Evolutionary conservation across 2,113 vertebrate species (phyloP).

Genomic region (Suncus etruscus): DNA sequence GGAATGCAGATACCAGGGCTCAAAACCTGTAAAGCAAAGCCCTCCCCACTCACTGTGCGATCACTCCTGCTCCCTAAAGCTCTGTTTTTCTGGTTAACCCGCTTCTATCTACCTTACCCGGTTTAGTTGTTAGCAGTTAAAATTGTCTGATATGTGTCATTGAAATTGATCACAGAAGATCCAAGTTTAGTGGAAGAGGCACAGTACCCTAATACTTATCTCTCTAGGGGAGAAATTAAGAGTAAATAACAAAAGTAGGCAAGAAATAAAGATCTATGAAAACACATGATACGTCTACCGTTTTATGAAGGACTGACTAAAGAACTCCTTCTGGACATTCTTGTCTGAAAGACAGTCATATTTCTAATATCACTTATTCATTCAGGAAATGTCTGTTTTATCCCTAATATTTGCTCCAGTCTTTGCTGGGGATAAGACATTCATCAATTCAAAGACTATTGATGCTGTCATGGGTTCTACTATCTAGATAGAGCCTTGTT

Average conservation of each 20-base stretch:
- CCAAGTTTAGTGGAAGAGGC: neutral
- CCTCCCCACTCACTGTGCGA: no score
- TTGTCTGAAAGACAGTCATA: neutral
- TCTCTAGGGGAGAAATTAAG: neutral
- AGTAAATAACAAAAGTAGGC: neutral
- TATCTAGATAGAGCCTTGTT: neutral
- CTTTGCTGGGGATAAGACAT: neutral
- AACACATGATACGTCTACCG: neutral
- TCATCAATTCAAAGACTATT: neutral
- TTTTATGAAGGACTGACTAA: neutral
- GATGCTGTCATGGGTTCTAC: neutral
- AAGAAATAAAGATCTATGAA: neutral
- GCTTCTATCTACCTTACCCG: no score
- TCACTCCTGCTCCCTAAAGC: no score
- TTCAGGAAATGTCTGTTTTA: neutral
- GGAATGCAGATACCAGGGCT: no score
- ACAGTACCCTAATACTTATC: neutral
- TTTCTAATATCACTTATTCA: neutral
- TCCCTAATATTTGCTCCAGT: neutral
- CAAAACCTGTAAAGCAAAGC: no score
- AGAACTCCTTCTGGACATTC: neutral
- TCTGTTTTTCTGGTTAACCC: neutral
- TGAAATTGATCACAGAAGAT: neutral
- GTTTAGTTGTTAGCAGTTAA: neutral
- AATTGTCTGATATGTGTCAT: neutral